Base-by-base conservation (phyloP, 2,888 invertebrate genomes). In the Opisthograptis luteolata region DNA sequence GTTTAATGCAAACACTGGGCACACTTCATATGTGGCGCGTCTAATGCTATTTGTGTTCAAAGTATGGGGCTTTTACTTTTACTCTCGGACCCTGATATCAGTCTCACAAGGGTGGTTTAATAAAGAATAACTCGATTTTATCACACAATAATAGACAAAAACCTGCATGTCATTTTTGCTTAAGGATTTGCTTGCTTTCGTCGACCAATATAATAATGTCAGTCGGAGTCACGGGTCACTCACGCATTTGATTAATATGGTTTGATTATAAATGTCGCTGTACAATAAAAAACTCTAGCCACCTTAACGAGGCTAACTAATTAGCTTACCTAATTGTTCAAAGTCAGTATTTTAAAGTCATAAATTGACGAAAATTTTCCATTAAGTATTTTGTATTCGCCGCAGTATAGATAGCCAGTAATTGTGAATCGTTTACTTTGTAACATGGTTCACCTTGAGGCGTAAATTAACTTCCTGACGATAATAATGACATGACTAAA, bases 401-500 rank as follows among this genome's bases (percentile, higher is more conserved):
- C 30, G 25, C 25, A 42, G 56, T 32, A 51, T 40, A 36, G 55
- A 61, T 61, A 56, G 55, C 41, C 34, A 47, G 48, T 57, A 58
- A 64, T 55, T 52, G 48, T 58, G 49, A 52, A 59, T 55, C 54
- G 54, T 64, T 55, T 52, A 64, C 47, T 63, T 61, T 58, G 9
- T 70, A 67, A 62, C 64, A 73, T 68, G 72, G 73, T 68, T 87
- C 65, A 81, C 89, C 89, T 90, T 90, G 88, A 83, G 65, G 63
- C 69, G 69, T 68, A 73, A 87, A 86, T 83, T 76, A 73, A 85
- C 87, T 88, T 89, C 90, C 90, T 88, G 67, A 66, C 72, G 81
- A 83, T 85, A 78, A 86, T 87, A 85, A 85, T 83, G 86, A 81
- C 84, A 81, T 76, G 74, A 79, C 79, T 89, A 84, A 90, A 83